Base-by-base conservation (phyloP, 2,113 vertebrate genomes). In the Rana temporaria region DNA sequence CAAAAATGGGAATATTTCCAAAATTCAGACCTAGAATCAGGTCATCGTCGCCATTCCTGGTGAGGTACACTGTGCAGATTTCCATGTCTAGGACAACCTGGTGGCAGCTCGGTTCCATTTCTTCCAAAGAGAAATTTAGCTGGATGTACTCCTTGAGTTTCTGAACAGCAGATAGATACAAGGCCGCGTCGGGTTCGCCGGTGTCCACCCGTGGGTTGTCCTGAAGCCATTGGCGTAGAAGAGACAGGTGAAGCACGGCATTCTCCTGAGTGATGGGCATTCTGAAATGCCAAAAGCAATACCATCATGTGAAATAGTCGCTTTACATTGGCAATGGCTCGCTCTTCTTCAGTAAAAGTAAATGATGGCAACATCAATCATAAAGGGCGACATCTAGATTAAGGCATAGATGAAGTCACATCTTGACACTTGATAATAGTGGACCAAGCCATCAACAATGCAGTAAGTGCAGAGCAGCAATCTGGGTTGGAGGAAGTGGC, bases 221-320 rank as follows among this genome's bases (percentile, higher is more conserved):
- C 85, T 90, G 86, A 53, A 96, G 93, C 97, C 96, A 98, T 84
- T 91, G 93, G 89, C 93, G 95, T 85, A 99, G 93, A 86, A 99
- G 93, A 69, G 93, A 85, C 60, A 98, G 95, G 89, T 96, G 96
- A 85, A 94, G 89, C 87, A 88, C 82, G 0, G 97, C 96, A 85
- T 98, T 99, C 91, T 98, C 96, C 89, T 97, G 95, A 8, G 97
- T 98, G 90, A 98, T 97, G 86, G 97, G 97, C 98, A 99, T 99
- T 68, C 89, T 93, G 80, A 88, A 87, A 82, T 82, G 84, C 77
- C 12, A 59, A 52, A 42, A 88, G 79, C 84, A 17, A 85, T 89
- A 66, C 59, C 94, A 94, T 98, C 91, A 93, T 88, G 80, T 85
- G 86, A 84, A 67, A 79, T 3, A 53, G 16, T 52, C 8, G 55